Conservation (phyloP, 2,797 vertebrate genomes). For the Holocentrus rufus region DNA sequence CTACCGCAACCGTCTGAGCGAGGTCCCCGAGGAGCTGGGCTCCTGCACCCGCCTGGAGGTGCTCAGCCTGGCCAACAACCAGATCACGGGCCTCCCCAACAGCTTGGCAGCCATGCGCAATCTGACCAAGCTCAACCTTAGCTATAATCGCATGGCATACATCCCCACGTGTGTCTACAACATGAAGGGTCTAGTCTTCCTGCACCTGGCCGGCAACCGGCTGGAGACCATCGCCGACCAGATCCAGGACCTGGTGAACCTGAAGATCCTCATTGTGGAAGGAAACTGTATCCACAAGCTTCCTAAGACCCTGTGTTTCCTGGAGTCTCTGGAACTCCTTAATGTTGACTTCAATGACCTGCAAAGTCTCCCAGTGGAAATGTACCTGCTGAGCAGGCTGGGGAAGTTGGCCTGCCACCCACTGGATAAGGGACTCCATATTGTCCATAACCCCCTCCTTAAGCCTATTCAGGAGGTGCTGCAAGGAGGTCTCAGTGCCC, state of each 20-base stretch:
- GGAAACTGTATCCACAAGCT: conserved; percentile 88
- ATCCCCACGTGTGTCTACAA: conserved; percentile 91
- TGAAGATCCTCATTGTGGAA: conserved; percentile 93
- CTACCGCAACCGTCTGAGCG: conserved; percentile 89
- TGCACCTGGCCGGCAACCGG: conserved; percentile 90
- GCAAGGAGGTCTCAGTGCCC: conserved; percentile 87
- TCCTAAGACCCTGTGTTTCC: conserved; percentile 87
- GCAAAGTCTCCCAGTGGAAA: conserved; percentile 88
- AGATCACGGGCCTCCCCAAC: conserved; percentile 85
- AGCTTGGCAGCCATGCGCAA: conserved; percentile 82
- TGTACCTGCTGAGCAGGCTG: conserved; percentile 87
- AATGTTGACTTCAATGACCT: conserved; percentile 91
- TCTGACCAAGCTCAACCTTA: conserved; percentile 92
- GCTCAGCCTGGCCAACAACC: conserved; percentile 92
- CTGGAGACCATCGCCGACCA: conserved; percentile 92
- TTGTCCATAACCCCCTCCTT: conserved; percentile 89
- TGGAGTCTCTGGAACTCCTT: conserved; percentile 87
- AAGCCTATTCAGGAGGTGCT: conserved; percentile 90
- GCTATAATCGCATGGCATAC: conserved; percentile 89
- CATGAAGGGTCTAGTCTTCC: conserved; percentile 88
- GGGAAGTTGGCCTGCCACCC: conserved; percentile 90
- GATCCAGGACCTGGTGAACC: conserved; percentile 87
- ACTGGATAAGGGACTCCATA: conserved; percentile 94
- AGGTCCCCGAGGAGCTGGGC: conserved; percentile 90
- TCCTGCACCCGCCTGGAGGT: conserved; percentile 88